Conservation (phyloP, 2,113 vertebrate genomes). For the Euleptes europaea region DNA sequence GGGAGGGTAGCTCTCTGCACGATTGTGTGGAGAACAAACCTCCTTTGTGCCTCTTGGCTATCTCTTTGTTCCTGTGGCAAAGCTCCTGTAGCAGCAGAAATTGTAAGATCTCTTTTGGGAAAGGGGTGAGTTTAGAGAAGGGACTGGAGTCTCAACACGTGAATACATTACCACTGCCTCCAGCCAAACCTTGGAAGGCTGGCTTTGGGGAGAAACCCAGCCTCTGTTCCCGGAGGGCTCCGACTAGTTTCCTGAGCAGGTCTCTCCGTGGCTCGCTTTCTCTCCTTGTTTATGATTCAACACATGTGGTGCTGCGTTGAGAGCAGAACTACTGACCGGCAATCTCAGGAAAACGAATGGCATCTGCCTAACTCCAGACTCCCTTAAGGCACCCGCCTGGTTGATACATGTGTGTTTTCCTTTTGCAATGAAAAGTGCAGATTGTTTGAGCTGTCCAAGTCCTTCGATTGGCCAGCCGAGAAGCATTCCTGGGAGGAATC, state of each 20-base stretch:
- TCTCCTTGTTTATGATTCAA: not conserved
- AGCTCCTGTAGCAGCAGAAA: not conserved
- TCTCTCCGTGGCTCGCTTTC: not conserved
- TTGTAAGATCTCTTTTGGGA: accelerated
- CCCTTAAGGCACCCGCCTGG: not conserved
- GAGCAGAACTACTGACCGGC: constrained; percentile 1
- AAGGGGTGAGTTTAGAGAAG: not conserved
- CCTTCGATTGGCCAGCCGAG: not conserved
- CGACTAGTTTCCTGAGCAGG: not conserved
- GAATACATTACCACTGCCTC: not conserved
- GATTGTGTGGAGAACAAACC: not conserved
- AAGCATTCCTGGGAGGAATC: not conserved
- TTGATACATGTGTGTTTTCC: not conserved
- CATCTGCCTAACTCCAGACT: not conserved
- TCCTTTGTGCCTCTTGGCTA: not conserved
- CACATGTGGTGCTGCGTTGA: not conserved
- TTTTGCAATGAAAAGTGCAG: not conserved
- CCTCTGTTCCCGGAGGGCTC: not conserved
- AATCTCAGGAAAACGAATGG: not conserved
- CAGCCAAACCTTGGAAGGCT: not conserved
- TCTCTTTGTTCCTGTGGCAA: not conserved
- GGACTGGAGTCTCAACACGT: not conserved
- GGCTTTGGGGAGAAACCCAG: not conserved
- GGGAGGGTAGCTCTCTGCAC: not conserved
- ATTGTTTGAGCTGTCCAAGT: not conserved